A percentile compares a stretch with the other conserved stretches of the same genome.
These are phyloP conservation scores for Eublepharis macularius DNA, from an alignment of 2,113 vertebrate genomes.

Conservation along the genomic window DNA sequence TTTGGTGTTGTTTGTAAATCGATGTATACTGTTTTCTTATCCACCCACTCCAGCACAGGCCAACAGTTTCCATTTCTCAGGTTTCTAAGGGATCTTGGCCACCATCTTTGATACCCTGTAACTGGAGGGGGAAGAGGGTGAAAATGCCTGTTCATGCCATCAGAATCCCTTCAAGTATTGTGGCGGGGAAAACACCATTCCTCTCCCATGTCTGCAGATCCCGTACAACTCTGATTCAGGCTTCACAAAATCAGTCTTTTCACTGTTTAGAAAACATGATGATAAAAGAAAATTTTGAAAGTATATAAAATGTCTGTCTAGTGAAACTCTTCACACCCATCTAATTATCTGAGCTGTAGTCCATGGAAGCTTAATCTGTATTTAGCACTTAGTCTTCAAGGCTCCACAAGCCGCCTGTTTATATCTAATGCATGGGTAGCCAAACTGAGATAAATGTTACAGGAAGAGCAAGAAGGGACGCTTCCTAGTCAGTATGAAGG, in stretches of 20 bases:
- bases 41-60: constrained; percentile 55
- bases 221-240: not conserved
- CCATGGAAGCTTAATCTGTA: no score
- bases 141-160: not conserved
- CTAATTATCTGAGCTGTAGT: no score
- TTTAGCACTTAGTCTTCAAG: no score
- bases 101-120: not conserved
- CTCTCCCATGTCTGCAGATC: not conserved
- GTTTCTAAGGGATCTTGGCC: not conserved
- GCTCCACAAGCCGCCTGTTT: no score
- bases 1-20: constrained; percentile 63
- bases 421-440: not conserved
- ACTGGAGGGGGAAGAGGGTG: rapidly evolving
- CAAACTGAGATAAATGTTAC: not conserved
- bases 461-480: not conserved
- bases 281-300: not conserved
- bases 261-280: not conserved
- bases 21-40: constrained; percentile 52
- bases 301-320: no score
- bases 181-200: not conserved
- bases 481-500: not conserved
- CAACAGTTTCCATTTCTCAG: not conserved
- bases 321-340: no score
- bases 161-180: not conserved
- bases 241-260: not conserved